These are phyloP conservation scores for Pipistrellus pygmaeus DNA, from an alignment of 2,797 vertebrate species.

Conservation along the genomic window DNA sequence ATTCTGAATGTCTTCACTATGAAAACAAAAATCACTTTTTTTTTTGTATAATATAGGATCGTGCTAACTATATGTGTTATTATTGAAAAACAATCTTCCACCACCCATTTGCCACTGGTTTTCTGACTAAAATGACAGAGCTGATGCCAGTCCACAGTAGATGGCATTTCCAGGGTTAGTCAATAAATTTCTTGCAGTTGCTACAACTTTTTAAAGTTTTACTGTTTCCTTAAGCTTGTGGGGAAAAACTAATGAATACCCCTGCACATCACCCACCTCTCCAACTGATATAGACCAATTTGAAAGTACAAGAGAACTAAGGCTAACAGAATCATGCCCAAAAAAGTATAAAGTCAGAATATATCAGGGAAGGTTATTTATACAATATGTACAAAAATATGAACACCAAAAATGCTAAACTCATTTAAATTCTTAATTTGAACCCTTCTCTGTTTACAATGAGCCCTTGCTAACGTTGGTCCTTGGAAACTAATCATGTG, in stretches of 20 bases:
- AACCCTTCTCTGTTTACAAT: neutral
- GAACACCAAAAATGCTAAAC: neutral
- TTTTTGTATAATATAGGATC: neutral
- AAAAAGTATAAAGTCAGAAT: too few relatives aligned
- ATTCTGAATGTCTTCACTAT: neutral
- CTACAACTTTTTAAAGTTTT: neutral
- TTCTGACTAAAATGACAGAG: neutral
- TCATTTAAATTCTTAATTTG: neutral
- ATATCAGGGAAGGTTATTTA: neutral
- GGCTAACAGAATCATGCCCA: neutral
- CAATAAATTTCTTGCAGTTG: neutral
- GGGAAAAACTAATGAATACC: neutral
- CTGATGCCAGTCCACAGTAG: neutral
- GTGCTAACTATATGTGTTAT: neutral
- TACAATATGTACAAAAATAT: neutral
- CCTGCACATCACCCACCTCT: neutral
- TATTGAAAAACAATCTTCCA: neutral
- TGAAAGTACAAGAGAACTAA: neutral
- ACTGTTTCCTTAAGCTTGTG: neutral
- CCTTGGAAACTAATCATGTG: neutral
- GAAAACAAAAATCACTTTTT: neutral
- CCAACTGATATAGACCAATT: rapidly evolving
- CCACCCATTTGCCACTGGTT: neutral
- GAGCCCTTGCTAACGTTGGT: neutral
- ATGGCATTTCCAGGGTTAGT: neutral